These are phyloP conservation scores for Leistus spinibarbis DNA, from an alignment of 2,888 invertebrate species.

Conservation along the genomic window DNA sequence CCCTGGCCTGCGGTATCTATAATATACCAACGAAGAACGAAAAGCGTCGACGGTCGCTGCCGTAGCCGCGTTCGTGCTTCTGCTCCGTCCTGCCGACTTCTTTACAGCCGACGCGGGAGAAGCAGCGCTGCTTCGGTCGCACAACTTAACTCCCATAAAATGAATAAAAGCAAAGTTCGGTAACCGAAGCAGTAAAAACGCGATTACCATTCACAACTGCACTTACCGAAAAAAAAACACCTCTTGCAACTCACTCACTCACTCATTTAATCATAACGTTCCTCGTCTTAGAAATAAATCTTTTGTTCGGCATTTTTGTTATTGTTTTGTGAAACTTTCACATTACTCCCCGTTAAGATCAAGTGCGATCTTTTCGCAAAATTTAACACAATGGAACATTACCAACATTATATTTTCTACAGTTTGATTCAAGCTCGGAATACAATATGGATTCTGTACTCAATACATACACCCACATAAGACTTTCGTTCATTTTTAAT, in stretches of 20 bases:
- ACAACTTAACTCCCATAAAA: conserved; percentile 35
- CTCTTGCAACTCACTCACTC: not conserved
- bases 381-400: no score
- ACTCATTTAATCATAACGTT: not conserved
- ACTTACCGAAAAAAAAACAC: not conserved
- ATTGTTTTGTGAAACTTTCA: not conserved
- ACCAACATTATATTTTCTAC: not conserved
- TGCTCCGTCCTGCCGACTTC: not conserved
- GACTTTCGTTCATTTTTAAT: no score
- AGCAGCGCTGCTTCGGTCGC: conserved; percentile 1
- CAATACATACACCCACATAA: no score
- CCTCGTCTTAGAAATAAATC: not conserved
- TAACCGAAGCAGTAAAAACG: conserved; percentile 31
- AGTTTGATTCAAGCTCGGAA: no score
- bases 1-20: not conserved
- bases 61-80: not conserved
- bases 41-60: not conserved
- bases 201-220: conserved; percentile 27
- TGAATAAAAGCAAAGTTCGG: conserved; percentile 36
- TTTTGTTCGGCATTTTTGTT: not conserved
- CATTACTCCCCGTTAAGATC: not conserved
- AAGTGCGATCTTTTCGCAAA: not conserved
- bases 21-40: not conserved
- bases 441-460: no score
- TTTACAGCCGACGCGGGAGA: conserved; percentile 20